A percentile compares a stretch with the other conserved stretches of the same genome.
Evolutionary conservation across 1,140 invertebrate genomes (phyloP).

Genomic region (Pseudomyrmex pallidus): DNA sequence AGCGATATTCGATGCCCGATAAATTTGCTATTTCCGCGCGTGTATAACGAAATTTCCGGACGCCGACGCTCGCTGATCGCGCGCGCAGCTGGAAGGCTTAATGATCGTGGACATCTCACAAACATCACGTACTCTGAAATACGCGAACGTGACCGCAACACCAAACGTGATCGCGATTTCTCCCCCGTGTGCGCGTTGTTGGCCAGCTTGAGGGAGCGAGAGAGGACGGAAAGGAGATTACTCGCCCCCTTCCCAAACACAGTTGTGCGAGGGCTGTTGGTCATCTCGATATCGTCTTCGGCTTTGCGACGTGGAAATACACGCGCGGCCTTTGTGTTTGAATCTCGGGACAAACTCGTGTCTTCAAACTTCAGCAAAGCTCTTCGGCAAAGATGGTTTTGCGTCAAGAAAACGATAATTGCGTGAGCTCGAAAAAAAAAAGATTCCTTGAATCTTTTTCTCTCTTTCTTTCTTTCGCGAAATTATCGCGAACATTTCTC

Average conservation of each 20-base stretch:
- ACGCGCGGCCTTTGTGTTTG: background rate
- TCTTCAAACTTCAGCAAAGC: background rate
- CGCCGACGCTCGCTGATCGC: slow-evolving; percentile 48
- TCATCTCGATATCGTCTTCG: slow-evolving; percentile 9
- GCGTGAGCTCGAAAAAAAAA: background rate
- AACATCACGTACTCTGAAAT: slow-evolving; percentile 78
- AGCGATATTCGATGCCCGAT: slow-evolving; percentile 45
- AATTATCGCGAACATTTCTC: background rate
- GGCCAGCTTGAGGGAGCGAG: slow-evolving; percentile 50
- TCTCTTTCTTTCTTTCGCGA: background rate
- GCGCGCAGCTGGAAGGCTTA: slow-evolving; percentile 67
- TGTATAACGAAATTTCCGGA: slow-evolving; percentile 53
- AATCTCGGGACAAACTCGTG: background rate
- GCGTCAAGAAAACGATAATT: background rate
- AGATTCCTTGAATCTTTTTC: background rate
- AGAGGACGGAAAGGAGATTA: slow-evolving; percentile 27
- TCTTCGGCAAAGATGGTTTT: background rate
- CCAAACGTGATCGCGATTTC: slow-evolving; percentile 66
- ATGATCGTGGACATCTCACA: slow-evolving; percentile 75
- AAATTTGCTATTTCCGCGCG: slow-evolving; percentile 56
- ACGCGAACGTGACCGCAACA: slow-evolving; percentile 77
- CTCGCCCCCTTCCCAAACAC: background rate
- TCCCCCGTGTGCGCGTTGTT: background rate
- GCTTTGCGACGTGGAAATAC: slow-evolving; percentile 10
- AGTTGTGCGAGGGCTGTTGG: background rate